A percentile compares a stretch with the other conserved stretches of the same genome.
Conservation (phyloP, 2,113 vertebrate genomes). For the Phaetusa simplex region DNA sequence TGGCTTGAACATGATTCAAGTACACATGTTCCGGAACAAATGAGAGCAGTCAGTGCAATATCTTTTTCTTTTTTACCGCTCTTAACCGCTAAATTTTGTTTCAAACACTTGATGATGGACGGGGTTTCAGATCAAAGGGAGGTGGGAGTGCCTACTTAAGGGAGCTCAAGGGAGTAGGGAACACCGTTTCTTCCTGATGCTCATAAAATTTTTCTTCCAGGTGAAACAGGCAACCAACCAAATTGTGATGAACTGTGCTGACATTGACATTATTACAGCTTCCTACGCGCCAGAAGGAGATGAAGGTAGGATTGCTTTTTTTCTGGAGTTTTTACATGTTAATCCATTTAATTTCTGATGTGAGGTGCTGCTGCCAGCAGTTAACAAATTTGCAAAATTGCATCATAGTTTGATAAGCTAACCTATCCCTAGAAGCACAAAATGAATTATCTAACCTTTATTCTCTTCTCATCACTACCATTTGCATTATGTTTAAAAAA, state of each 20-base stretch:
- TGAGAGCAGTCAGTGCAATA: background rate
- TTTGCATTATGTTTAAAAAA: background rate
- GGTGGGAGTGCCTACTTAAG: background rate
- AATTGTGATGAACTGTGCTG: slow-evolving; percentile 99
- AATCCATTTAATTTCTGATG: accelerated
- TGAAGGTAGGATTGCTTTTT: slow-evolving; percentile 81
- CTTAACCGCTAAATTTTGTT: background rate
- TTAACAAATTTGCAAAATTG: background rate
- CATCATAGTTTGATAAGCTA: background rate
- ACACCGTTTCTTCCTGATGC: background rate
- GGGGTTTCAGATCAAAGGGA: accelerated
- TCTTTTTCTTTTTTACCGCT: background rate
- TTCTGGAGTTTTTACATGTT: background rate
- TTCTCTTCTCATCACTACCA: background rate
- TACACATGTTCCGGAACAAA: accelerated
- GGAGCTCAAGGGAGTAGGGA: background rate
- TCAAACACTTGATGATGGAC: background rate
- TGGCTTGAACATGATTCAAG: background rate
- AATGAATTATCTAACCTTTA: background rate
- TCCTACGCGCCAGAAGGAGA: slow-evolving; percentile 92
- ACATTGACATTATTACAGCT: slow-evolving; percentile 98
- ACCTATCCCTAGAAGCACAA: background rate
- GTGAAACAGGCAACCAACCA: slow-evolving; percentile 95
- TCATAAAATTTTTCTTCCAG: slow-evolving; percentile 73
- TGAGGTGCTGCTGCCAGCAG: background rate